Conservation (phyloP, 2,113 vertebrate genomes). For the Campylorhamphus procurvoides region DNA sequence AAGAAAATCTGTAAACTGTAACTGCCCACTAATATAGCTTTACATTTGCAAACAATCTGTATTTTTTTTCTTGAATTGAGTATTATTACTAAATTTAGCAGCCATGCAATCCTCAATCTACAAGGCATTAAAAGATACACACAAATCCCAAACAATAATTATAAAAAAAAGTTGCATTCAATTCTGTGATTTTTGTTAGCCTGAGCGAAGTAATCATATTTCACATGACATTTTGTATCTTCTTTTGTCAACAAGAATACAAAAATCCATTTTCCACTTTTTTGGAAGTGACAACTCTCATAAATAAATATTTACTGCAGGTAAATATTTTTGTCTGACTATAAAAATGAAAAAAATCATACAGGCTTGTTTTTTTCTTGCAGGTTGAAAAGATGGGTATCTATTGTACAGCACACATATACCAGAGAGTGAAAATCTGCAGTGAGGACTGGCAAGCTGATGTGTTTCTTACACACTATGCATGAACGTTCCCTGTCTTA, state of each 20-base stretch:
- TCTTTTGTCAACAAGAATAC: not conserved
- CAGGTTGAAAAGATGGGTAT: not conserved
- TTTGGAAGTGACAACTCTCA: not conserved
- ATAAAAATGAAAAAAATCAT: not conserved
- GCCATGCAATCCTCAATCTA: not conserved
- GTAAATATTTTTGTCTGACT: not conserved
- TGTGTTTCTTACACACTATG: constrained; percentile 29
- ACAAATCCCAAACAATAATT: not conserved
- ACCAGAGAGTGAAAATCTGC: not conserved
- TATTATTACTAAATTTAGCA: not conserved
- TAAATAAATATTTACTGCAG: not conserved
- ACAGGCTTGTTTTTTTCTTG: not conserved
- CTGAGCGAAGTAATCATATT: not conserved
- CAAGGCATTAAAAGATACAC: not conserved
- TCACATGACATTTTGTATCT: not conserved
- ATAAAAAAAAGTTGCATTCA: not conserved
- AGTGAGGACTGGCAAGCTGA: not conserved
- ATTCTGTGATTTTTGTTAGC: not conserved
- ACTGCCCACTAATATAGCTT: not conserved
- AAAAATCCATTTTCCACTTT: constrained; percentile 1
- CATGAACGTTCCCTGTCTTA: constrained; percentile 57
- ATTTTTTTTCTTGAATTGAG: not conserved
- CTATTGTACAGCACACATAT: not conserved
- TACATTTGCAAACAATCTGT: not conserved
- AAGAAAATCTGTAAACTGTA: not conserved